A percentile compares a stretch with the other conserved stretches of the same genome.
phyloP scores from a whole-genome alignment of 2,797 vertebrate species.

The Coendou prehensilis region DNA sequence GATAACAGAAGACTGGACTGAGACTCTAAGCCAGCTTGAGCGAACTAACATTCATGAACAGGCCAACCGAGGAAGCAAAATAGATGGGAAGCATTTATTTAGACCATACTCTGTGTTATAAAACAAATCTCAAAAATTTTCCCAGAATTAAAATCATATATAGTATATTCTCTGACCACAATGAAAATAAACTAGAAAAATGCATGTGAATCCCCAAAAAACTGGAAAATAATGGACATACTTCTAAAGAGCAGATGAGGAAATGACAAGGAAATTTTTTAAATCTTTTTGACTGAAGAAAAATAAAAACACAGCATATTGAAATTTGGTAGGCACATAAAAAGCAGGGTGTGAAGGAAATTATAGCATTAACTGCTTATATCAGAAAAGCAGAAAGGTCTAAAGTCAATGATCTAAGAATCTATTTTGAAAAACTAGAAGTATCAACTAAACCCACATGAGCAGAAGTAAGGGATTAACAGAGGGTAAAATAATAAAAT shows the following conservation, averaged over 20 bases:
- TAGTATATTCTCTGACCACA: neutral
- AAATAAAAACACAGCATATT: constrained; percentile 6
- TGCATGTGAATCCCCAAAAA: neutral
- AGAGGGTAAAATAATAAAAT: constrained; percentile 23
- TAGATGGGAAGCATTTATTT: neutral
- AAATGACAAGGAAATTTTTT: neutral
- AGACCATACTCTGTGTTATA: neutral
- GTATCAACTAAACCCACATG: neutral
- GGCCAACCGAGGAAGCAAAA: neutral
- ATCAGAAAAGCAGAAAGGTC: neutral
- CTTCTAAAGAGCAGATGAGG: neutral
- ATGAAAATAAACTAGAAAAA: constrained; percentile 44
- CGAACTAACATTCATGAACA: neutral
- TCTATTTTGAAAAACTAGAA: constrained; percentile 13
- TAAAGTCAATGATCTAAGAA: constrained; percentile 1
- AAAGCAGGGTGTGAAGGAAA: neutral
- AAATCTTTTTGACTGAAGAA: constrained; percentile 25
- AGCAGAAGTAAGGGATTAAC: constrained; percentile 4
- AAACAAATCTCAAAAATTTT: constrained; percentile 3
- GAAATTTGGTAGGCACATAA: neutral
- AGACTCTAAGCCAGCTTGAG: neutral
- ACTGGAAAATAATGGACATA: neutral
- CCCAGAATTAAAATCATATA: constrained; percentile 36
- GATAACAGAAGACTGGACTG: neutral
- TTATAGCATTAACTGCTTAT: constrained; percentile 8